Percentiles rank a stretch among this genome's conserved stretches.
Evolutionary conservation across 2,113 vertebrate species (phyloP).

Genomic region (Cyphomyrus plagiostoma): DNA sequence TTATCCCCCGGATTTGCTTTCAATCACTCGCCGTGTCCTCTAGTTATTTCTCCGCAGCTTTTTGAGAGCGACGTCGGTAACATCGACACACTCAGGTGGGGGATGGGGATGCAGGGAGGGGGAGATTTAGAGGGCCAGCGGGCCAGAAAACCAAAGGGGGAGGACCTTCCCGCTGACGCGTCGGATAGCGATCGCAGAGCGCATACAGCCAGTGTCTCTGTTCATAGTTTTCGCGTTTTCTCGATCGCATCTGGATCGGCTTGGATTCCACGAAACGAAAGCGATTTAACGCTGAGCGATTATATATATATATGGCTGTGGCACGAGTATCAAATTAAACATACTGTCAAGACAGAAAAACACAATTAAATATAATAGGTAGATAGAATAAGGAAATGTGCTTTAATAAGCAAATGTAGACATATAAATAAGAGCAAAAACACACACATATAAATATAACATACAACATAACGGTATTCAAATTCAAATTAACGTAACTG

Average conservation of each 20-base stretch:
- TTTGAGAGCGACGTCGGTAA: conserved; percentile 35
- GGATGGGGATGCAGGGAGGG: conserved; percentile 28
- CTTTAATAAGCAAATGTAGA: background rate
- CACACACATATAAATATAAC: background rate
- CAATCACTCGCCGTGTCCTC: background rate
- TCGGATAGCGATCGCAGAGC: conserved; percentile 13
- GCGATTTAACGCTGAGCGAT: background rate
- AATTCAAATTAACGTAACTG: background rate
- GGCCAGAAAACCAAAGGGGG: conserved; percentile 3
- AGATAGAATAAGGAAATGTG: background rate
- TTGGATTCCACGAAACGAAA: background rate
- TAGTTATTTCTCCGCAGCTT: conserved; percentile 7
- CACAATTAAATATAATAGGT: background rate
- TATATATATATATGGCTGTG: background rate
- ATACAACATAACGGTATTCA: background rate
- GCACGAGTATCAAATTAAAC: background rate
- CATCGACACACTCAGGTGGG: conserved; percentile 37
- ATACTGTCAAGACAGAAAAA: background rate
- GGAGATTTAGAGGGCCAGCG: background rate
- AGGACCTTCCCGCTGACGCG: background rate
- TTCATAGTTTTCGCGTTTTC: background rate
- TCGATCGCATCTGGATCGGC: background rate
- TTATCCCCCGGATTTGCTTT: background rate
- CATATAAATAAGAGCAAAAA: background rate
- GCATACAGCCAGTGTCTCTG: background rate